These are phyloP conservation scores for Pinna nobilis DNA, from an alignment of 1,140 invertebrate species.

Conservation along the genomic window DNA sequence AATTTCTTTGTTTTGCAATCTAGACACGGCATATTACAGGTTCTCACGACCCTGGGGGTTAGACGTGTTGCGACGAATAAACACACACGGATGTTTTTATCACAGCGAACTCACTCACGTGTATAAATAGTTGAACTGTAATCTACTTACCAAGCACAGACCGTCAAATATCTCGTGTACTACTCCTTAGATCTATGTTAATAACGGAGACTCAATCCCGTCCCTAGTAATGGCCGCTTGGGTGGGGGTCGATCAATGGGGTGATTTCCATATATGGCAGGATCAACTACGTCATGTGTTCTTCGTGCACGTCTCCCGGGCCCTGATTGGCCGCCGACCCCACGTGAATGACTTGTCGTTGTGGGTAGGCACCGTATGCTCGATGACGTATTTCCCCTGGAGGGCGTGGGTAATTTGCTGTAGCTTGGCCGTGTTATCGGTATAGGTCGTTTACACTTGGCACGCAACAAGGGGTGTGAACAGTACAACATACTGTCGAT, in stretches of 20 bases:
- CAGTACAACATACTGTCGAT: not conserved
- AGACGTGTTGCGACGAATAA: constrained; percentile 8
- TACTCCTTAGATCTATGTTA: not conserved
- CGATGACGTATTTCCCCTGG: constrained; percentile 19
- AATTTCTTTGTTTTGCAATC: constrained; percentile 3
- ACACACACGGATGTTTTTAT: not conserved
- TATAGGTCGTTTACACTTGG: constrained; percentile 17
- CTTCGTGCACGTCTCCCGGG: constrained; percentile 15
- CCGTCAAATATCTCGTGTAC: constrained; percentile 3
- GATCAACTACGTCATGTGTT: constrained; percentile 20
- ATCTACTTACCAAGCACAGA: no score
- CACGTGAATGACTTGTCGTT: constrained; percentile 22
- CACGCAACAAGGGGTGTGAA: constrained; percentile 15
- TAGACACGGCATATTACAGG: no score
- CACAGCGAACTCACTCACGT: not conserved
- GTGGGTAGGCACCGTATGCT: constrained; percentile 23
- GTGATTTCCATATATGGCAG: constrained; percentile 12
- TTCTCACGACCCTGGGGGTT: constrained; percentile 20
- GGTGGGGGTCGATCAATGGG: constrained; percentile 23
- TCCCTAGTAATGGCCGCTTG: constrained; percentile 14
- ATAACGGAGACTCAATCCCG: not conserved
- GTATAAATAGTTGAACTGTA: not conserved
- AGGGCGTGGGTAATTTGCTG: constrained; percentile 12
- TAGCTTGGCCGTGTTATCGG: constrained; percentile 14
- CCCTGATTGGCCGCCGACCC: constrained; percentile 20